Evolutionary conservation across 2,888 invertebrate genomes (phyloP), one percentile per base, ranked within the genome.

Genomic region (Formica aserva): DNA sequence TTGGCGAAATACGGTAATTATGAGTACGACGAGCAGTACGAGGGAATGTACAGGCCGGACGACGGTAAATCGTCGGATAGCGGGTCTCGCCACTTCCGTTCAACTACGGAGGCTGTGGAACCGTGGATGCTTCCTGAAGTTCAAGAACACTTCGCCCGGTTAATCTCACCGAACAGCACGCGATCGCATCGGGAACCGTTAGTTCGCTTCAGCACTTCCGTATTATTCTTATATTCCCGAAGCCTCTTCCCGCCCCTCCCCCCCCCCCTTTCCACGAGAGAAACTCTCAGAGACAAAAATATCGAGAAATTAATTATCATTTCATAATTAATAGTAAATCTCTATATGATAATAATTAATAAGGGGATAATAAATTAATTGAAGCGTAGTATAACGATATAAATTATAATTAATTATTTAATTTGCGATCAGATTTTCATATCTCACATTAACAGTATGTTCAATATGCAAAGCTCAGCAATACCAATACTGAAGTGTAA

Each of bases 21-120:
- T 92, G 95, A 95, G 91, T 96, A 95, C 94, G 95, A 96, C 82
- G 96, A 96, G 86, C 96, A 96, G 93, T 96, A 96, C 69, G 95
- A 95, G 91, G 91, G 92, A 84, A 92, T 94, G 63, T 95, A 95
- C 85, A 94, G 94, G 66, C 71, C 85, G 48, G 62, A 84, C 18
- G 67, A 86, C 48, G 65, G 85, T 22, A 78, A 69, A 83, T 81
- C 63, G 62, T 71, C 83, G 35, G 71, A 26, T 77, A 55, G 62
- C 75, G 22, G 45, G 29, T 45, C 38, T 9, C 63, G 35, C 11
- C 41, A 32, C 71, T 85, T n/a, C 26, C 65, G 32, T 15, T 81
- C 41, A 77, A 55, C 55, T 38, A 29, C 41, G 35, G 88, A 90
- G 66, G 71, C 86, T 65, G 75, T 84, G 63, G 93, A 94, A 81